phyloP scores from a whole-genome alignment of 2,113 vertebrate species.

The Silurus asotus region DNA sequence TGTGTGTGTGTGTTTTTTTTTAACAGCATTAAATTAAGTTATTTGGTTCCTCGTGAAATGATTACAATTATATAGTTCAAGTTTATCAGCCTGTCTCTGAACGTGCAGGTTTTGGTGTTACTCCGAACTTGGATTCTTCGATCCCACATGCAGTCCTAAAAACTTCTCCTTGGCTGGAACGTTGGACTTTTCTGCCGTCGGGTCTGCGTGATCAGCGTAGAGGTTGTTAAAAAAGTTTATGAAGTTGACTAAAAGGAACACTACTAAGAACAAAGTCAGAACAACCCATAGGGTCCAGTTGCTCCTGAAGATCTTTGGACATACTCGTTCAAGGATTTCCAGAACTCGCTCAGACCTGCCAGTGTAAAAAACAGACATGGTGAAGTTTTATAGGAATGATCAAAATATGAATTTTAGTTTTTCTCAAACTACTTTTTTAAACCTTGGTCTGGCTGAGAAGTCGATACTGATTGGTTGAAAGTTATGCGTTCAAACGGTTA shows the following conservation, averaged over 20 bases:
- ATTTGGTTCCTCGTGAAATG: constrained; percentile 21
- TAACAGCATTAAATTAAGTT: not conserved
- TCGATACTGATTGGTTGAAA: too few relatives aligned
- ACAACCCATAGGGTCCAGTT: constrained; percentile 66
- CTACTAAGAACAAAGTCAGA: constrained; percentile 64
- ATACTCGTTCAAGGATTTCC: constrained; percentile 62
- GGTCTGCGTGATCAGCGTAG: constrained; percentile 65
- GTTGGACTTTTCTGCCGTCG: constrained; percentile 55
- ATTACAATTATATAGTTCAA: constrained; percentile 54
- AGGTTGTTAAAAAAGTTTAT: constrained; percentile 69
- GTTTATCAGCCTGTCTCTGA: constrained; percentile 33
- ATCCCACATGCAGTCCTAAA: constrained; percentile 58
- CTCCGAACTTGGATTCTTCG: constrained; percentile 56
- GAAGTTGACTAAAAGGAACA: constrained; percentile 70
- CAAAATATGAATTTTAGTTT: not conserved
- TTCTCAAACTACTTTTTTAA: not conserved
- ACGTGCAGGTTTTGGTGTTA: constrained; percentile 33
- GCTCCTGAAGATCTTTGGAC: constrained; percentile 65
- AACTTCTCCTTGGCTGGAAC: constrained; percentile 53
- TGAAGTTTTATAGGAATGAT: not conserved
- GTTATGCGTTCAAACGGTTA: too few relatives aligned
- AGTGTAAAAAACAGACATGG: constrained; percentile 28
- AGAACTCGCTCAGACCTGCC: constrained; percentile 71
- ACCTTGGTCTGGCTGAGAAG: too few relatives aligned
- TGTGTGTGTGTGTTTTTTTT: not conserved